Evolutionary conservation across 2,888 invertebrate species (phyloP).

Genomic region (Eueremaeus valkanovi): DNA sequence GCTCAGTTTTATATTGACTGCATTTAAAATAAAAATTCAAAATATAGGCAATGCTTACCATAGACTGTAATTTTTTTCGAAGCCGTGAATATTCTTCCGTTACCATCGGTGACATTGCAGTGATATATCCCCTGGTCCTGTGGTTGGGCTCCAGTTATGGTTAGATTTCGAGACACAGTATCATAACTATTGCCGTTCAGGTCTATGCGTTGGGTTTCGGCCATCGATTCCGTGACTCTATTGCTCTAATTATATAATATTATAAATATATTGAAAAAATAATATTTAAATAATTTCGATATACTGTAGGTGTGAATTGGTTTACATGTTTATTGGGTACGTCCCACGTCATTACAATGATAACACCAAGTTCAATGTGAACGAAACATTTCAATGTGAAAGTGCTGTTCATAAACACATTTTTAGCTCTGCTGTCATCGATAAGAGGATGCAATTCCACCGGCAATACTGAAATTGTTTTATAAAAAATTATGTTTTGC

Average conservation of each 20-base stretch:
- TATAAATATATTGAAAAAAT: constrained; percentile 1
- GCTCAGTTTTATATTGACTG: too few relatives aligned
- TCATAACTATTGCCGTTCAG: constrained; percentile 37
- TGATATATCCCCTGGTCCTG: constrained; percentile 48
- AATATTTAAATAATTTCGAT: constrained; percentile 1
- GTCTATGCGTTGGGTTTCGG: constrained; percentile 26
- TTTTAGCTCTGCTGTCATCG: constrained; percentile 45
- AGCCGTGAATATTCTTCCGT: constrained; percentile 32
- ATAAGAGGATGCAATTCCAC: constrained; percentile 44
- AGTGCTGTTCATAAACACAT: constrained; percentile 46
- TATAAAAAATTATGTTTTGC: too few relatives aligned
- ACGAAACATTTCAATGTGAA: constrained; percentile 47
- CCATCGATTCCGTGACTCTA: constrained; percentile 42
- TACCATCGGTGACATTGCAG: constrained; percentile 46
- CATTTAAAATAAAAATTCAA: too few relatives aligned
- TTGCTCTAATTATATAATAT: not conserved
- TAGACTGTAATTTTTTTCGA: constrained; percentile 45
- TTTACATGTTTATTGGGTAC: constrained; percentile 45
- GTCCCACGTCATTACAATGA: constrained; percentile 46
- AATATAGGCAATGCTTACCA: too few relatives aligned
- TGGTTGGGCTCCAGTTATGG: constrained; percentile 46
- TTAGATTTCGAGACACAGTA: constrained; percentile 39
- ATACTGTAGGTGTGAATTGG: not conserved
- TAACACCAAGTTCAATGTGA: constrained; percentile 46
- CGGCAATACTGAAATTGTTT: constrained; percentile 37